Evolutionary conservation across 2,888 invertebrate genomes (phyloP).

Genomic region (Chelonus formosanus): DNA sequence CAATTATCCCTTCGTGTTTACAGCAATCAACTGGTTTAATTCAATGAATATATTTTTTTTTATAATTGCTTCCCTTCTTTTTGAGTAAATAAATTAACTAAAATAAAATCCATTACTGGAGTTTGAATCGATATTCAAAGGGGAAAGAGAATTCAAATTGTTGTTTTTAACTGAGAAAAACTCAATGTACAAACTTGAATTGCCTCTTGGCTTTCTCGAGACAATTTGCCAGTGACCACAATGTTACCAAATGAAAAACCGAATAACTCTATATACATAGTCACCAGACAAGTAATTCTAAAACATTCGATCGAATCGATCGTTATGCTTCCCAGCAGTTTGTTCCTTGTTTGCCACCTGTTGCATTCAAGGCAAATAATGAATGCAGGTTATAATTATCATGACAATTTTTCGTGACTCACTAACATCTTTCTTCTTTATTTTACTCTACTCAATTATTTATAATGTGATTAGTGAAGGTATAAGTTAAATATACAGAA

Average conservation of each 20-base stretch:
- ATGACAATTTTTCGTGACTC: slow-evolving; percentile 42
- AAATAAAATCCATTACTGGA: neutral
- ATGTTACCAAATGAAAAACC: slow-evolving; percentile 31
- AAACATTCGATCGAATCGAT: slow-evolving; percentile 44
- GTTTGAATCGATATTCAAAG: slow-evolving; percentile 1
- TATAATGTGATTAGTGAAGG: neutral
- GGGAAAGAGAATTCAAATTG: neutral
- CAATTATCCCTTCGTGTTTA: no score
- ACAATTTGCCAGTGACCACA: slow-evolving; percentile 10
- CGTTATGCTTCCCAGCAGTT: slow-evolving; percentile 54
- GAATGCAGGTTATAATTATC: slow-evolving; percentile 50
- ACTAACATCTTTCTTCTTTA: slow-evolving; percentile 21
- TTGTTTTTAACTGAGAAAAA: neutral
- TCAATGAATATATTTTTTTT: no score
- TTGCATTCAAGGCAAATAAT: slow-evolving; percentile 46
- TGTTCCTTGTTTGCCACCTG: slow-evolving; percentile 51
- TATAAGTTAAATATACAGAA: no score
- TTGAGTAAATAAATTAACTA: neutral
- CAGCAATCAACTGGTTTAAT: no score
- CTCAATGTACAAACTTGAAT: no score
- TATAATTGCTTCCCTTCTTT: no score
- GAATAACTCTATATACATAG: slow-evolving; percentile 6
- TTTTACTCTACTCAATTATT: slow-evolving; percentile 5
- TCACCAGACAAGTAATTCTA: slow-evolving; percentile 30
- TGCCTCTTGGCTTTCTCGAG: neutral